Percentiles rank a stretch among this genome's conserved stretches.
These are phyloP conservation scores for Mionectes olivaceus DNA, from an alignment of 2,797 vertebrate species.

Conservation along the genomic window DNA sequence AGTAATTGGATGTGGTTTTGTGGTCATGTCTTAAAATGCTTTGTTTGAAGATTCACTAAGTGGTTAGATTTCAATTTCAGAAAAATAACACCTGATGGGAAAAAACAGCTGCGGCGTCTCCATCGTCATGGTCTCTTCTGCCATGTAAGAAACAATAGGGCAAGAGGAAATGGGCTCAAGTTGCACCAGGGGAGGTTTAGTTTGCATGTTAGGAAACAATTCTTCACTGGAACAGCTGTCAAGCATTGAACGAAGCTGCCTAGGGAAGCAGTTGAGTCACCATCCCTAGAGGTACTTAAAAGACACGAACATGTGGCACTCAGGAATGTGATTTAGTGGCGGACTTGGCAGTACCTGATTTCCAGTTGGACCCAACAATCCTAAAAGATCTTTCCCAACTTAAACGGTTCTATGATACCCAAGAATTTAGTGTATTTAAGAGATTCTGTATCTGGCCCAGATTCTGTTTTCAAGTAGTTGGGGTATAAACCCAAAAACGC, in stretches of 20 bases:
- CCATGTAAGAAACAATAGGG: not conserved
- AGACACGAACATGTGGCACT: rapidly evolving
- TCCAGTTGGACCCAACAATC: not conserved
- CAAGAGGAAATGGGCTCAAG: not conserved
- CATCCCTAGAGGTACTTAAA: not conserved
- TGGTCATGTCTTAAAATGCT: not conserved
- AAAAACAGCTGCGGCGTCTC: not conserved
- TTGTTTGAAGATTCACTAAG: not conserved
- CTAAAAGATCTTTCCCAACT: not conserved
- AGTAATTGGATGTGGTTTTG: not conserved
- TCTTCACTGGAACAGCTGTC: not conserved
- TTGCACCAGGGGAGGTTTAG: not conserved
- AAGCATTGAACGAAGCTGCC: not conserved
- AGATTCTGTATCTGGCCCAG: not conserved
- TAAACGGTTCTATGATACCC: not conserved
- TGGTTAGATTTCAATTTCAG: not conserved
- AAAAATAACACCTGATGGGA: not conserved
- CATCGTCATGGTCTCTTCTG: not conserved
- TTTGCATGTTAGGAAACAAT: not conserved
- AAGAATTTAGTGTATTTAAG: not conserved
- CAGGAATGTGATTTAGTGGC: not conserved
- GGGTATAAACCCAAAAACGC: not conserved
- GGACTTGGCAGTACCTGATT: not conserved
- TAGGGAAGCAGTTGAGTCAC: not conserved
- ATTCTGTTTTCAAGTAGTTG: not conserved